phyloP scores from a whole-genome alignment of 2,797 vertebrate genomes.

The Chloroceryle inda region DNA sequence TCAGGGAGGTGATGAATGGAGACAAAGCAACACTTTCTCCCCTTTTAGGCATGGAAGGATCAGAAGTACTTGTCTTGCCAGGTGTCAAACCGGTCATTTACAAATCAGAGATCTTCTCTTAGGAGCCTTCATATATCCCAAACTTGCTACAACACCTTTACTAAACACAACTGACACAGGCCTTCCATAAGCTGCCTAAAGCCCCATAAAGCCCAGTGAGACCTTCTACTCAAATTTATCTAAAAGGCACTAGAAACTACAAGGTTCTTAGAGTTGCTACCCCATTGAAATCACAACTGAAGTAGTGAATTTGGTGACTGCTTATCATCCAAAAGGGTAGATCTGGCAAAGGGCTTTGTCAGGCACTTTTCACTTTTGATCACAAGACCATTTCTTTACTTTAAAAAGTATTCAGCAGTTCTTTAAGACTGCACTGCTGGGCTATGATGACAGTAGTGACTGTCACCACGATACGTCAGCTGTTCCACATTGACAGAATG shows the following conservation, averaged over 20 bases:
- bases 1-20: background rate
- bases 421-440: background rate
- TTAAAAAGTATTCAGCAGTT: background rate
- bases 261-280: background rate
- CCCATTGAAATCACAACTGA: background rate
- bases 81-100: background rate
- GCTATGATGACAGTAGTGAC: background rate
- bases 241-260: background rate
- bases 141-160: background rate
- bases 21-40: background rate
- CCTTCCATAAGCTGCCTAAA: background rate
- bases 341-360: background rate
- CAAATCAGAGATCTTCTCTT: background rate
- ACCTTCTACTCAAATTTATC: background rate
- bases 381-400: background rate
- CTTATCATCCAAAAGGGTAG: background rate
- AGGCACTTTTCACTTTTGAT: background rate
- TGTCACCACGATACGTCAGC: background rate
- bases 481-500: background rate
- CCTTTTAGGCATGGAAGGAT: background rate
- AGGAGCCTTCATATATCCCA: background rate
- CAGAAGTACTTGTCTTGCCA: background rate
- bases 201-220: background rate
- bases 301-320: background rate
- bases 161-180: background rate